Base-by-base conservation (phyloP, 2,113 vertebrate species). In the Cololabis saira region DNA sequence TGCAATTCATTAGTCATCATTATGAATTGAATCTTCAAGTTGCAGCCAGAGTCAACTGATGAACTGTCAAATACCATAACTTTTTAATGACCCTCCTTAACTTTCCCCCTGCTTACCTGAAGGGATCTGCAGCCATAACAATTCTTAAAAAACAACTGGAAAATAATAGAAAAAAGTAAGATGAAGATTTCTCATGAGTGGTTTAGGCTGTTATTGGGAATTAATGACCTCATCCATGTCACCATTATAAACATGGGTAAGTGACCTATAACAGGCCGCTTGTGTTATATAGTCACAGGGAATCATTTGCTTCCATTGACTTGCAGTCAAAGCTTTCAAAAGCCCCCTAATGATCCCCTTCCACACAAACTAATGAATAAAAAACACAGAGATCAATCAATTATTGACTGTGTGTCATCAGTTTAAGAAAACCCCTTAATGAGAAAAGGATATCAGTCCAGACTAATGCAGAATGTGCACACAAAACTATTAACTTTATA, bases 391-490 rank as follows among this genome's bases (percentile, higher is more conserved):
- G 61, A 87, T 91, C 87, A 65, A 91, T 91, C 49, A 82, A 83
- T 87, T 87, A 90, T 91, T 88, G 91, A 91, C 74, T 57, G 65
- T 50, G 57, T 85, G 82, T 88, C 88, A 81, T 86, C 80, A 72
- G 81, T 67, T 74, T 76, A 83, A 83, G 80, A 81, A 86, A 82
- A 47, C 70, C 71, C 76, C 67, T 1, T 87, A 76, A 85, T 89
- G 81, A 88, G 86, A 88, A 66, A 81, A 53, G 83, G 82, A 81
- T 81, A 84, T 81, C 71, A 83, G 84, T 79, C 45, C 43, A 67
- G 11, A 33, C 61, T 44, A 78, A 60, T 80, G 67, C 62, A 30
- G 44, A 61, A 70, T 67, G 64, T 74, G 65, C 71, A 80, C 76
- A 74, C 58, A 81, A 45, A 72, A 76, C 67, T 55, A 82, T 85